A percentile compares a stretch with the other conserved stretches of the same genome.
Evolutionary conservation across 1,140 invertebrate species (phyloP).

Genomic region (Lepidotrigona ventralis): DNA sequence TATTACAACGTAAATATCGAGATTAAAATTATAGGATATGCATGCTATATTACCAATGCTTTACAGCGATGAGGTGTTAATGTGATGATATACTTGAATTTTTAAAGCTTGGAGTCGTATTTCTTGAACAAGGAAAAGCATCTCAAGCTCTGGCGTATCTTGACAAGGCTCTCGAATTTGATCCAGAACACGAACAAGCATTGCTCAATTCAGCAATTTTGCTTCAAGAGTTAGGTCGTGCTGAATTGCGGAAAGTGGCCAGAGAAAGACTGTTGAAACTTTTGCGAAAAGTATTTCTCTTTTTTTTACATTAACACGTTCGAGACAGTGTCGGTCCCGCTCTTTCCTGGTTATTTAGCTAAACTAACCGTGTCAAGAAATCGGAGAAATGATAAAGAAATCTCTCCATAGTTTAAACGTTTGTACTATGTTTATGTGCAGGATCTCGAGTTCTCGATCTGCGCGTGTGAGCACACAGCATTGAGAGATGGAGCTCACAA

Average conservation of each 20-base stretch:
- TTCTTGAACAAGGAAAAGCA: constrained; percentile 94
- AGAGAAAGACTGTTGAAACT: constrained; percentile 90
- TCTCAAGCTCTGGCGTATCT: constrained; percentile 94
- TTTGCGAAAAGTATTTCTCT: constrained; percentile 84
- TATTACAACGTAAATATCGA: constrained; percentile 93
- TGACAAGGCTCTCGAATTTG: constrained; percentile 94
- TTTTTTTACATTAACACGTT: too few species aligned
- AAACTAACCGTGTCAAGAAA: too few species aligned
- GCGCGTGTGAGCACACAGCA: too few species aligned
- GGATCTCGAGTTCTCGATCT: too few species aligned
- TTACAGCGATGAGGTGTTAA: not conserved
- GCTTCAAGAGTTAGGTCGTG: constrained; percentile 92
- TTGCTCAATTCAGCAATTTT: constrained; percentile 97
- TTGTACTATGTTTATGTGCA: too few species aligned
- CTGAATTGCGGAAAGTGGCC: constrained; percentile 88
- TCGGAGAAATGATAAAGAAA: too few species aligned
- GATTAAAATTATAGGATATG: not conserved
- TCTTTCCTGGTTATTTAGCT: too few species aligned
- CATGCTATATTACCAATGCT: not conserved
- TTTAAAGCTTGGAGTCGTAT: constrained; percentile 94
- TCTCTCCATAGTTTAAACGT: too few species aligned
- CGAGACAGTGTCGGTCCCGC: too few species aligned
- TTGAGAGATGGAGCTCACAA: too few species aligned
- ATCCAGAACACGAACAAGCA: constrained; percentile 97
- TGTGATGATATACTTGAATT: not conserved